Conservation (phyloP, 2,113 vertebrate species). For the Egretta garzetta region DNA sequence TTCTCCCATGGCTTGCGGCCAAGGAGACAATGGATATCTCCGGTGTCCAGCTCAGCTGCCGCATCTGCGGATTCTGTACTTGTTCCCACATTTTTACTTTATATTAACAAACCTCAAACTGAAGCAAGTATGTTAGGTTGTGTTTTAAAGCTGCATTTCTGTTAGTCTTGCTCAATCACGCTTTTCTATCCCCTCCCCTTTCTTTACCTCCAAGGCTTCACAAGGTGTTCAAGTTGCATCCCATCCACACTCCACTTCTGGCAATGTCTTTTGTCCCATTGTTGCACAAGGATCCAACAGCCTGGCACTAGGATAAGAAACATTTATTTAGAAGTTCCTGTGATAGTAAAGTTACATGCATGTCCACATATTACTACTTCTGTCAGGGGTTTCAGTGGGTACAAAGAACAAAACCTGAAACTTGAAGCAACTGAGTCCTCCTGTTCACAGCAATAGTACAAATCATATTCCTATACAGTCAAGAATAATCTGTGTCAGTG, state of each 20-base stretch:
- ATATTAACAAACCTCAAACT: not conserved
- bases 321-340: not conserved
- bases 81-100: not conserved
- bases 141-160: not conserved
- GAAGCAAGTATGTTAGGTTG: not conserved
- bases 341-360: not conserved
- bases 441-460: not conserved
- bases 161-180: not conserved
- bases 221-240: not conserved
- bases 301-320: not conserved
- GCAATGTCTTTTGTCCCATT: not conserved
- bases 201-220: not conserved
- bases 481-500: not conserved
- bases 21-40: no score
- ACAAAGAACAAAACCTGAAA: not conserved
- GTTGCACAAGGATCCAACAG: not conserved
- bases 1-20: no score
- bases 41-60: no score
- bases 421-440: not conserved
- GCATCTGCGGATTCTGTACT: no score
- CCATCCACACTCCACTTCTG: not conserved
- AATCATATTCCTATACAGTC: not conserved
- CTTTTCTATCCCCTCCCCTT: not conserved
- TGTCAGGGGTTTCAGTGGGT: not conserved
- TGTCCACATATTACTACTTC: not conserved